Conservation (phyloP, 1,140 invertebrate genomes). For the Drosophila ercepeae region DNA sequence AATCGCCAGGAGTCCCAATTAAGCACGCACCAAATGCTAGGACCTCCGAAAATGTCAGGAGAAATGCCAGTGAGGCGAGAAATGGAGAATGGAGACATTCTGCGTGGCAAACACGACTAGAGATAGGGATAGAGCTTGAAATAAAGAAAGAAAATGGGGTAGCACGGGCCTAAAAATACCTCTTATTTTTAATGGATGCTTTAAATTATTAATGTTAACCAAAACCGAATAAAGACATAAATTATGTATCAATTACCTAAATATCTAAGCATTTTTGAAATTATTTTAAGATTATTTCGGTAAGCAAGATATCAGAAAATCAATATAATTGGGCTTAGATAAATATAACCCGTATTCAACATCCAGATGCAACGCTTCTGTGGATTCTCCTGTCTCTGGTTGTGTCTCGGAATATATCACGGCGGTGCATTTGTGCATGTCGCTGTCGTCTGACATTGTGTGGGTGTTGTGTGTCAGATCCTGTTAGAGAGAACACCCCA, state of each 20-base stretch:
- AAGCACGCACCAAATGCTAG: constrained; percentile 65
- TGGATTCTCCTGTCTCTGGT: too few species aligned
- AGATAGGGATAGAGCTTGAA: not conserved
- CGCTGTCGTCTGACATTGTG: constrained; percentile 12
- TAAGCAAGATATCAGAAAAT: too few species aligned
- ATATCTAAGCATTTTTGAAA: too few species aligned
- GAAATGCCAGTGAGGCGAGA: constrained; percentile 43
- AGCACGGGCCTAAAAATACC: not conserved
- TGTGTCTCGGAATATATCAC: constrained; percentile 52
- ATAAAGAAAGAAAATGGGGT: not conserved
- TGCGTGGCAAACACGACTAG: not conserved
- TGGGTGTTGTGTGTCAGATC: constrained; percentile 9
- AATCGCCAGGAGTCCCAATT: constrained; percentile 55
- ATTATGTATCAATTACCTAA: too few species aligned
- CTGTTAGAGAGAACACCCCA: constrained; percentile 25
- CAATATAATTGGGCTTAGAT: too few species aligned
- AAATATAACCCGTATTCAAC: not conserved
- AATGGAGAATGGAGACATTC: constrained; percentile 18
- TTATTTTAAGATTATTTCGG: not conserved
- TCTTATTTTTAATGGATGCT: not conserved
- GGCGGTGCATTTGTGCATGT: constrained; percentile 55
- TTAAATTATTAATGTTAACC: too few species aligned
- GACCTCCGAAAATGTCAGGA: constrained; percentile 35
- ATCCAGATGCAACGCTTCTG: not conserved
- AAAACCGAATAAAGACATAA: too few species aligned